Evolutionary conservation across 2,888 invertebrate species (phyloP), one percentile per base, ranked within the genome.

Genomic region (Scaptodrosophila latifasciaeformis): DNA sequence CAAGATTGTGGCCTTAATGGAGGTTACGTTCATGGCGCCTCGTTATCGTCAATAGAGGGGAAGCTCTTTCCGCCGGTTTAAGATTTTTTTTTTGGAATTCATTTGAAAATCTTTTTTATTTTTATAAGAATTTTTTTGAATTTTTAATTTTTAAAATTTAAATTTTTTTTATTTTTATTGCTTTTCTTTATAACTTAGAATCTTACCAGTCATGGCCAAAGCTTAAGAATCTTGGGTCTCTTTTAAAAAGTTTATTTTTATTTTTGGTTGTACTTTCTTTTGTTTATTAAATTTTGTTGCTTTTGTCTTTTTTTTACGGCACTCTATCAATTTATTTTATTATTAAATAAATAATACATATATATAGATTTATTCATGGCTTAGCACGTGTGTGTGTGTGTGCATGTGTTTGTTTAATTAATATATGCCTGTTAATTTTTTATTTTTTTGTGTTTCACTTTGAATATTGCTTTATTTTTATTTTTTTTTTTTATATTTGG

Each of bases 1-100:
- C 82, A 81, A 84, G 83, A 84, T 81, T 84, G 76, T 70, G 84
- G 83, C 84, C 84, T 83, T 70, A 80, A 66, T 81, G 78, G 83
- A 81, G 84, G 84, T 85, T 84, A 84, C 72, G 84, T 83, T 85
- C 85, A 85, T 78, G 84, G 37, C 18, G 17, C 15, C 17, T 3
- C 37, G n/a, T n/a, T n/a, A n/a, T n/a, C 15, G 7, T 6, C 15
- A 9, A 37, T 17, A 39, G 27, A 17, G 24, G 19, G 44, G 10
- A 15, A n/a, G 17, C 37, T 27, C 47, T 27, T 27, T 37, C 35
- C 35, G 47, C 47, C 47, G 35, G 35, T 10, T 7, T 5, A 24
- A 24, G 24, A 3, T 3, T 7, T 7, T 24, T 3, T 7, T 24
- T 3, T 24, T 24, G 24, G 24, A 47, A 47, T 24, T 1, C 10